These are phyloP conservation scores for Nemurella pictetii DNA, from an alignment of 2,888 invertebrate species.

Conservation along the genomic window DNA sequence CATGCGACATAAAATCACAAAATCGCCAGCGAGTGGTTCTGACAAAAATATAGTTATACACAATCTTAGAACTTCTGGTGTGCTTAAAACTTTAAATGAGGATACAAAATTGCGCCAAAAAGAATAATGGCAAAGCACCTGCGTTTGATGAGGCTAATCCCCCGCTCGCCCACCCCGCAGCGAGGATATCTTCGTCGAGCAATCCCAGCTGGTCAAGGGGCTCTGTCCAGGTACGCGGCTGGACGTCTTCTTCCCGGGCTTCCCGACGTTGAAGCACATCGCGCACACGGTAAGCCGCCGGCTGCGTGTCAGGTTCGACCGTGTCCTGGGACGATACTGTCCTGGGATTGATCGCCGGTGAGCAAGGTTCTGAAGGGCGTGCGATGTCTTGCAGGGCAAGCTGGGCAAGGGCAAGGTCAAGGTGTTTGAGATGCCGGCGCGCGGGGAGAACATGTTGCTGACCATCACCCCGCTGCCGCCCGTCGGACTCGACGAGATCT, in stretches of 20 bases:
- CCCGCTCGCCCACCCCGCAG: too few species aligned
- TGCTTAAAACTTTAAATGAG: too few species aligned
- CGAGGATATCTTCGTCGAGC: constrained; percentile 62
- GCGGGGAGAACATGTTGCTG: constrained; percentile 82
- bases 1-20: too few species aligned
- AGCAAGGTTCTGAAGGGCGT: neutral
- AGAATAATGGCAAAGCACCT: too few species aligned
- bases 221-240: constrained; percentile 68
- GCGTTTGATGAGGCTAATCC: too few species aligned
- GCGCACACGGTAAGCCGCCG: constrained; percentile 67
- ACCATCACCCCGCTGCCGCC: constrained; percentile 53
- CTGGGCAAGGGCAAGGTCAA: constrained; percentile 72
- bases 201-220: constrained; percentile 65
- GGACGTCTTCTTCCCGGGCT: constrained; percentile 82
- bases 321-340: too few species aligned
- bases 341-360: too few species aligned
- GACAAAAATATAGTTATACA: too few species aligned
- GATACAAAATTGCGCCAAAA: too few species aligned
- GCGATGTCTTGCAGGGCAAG: constrained; percentile 60
- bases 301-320: too few species aligned
- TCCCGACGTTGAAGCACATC: constrained; percentile 88
- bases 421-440: constrained; percentile 85
- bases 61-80: too few species aligned
- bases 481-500: constrained; percentile 56
- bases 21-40: too few species aligned